Evolutionary conservation across 2,888 invertebrate species (phyloP), one percentile per base, ranked within the genome.

Genomic region (Hypena proboscidalis): DNA sequence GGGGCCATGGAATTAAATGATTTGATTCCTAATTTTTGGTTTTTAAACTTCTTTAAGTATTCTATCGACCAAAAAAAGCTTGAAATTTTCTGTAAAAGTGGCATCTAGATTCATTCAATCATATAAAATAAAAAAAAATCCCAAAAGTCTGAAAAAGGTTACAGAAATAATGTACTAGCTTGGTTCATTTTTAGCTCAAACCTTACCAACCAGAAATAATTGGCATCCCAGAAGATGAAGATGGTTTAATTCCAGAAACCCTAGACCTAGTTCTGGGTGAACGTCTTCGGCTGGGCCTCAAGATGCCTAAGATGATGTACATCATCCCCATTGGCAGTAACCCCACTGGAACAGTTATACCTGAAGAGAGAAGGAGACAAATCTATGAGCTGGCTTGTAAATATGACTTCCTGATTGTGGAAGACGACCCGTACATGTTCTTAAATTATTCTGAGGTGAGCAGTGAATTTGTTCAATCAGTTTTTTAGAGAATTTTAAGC

Each of bases 371-470:
- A 52, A 92, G 94, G 45, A 88, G 92, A 49, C 92, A 93, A 78
- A 94, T 97, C 26, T 96, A 97, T 71, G 89, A 93, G 57, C 88
- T 96, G 50, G 95, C 95, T 29, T 95, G 95, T 79, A 91, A 93
- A 74, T 95, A 95, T 75, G 94, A 96, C 80, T 92, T 97, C 20
- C 68, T 97, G 4, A 95, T 97, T 36, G 67, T 97, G 4, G 97
- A 97, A 74, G 97, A 97, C 67, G 96, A 96, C 78, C 95, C 97
- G 0, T 97, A 96, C 69, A 95, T 94, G 82, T 96, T 95, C 72
- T 83, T 97, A 69, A 94, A 95, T 74, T 97, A 95, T 77, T 83
- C 92, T 55, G 92, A 93, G 46, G 94, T 93, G 50, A 84, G 85
- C 70, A 26, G n/a, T n/a, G n/a, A n/a, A n/a, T n/a, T n/a, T n/a